Evolutionary conservation across 2,888 invertebrate genomes (phyloP).

Genomic region (Dendrolimus houi): DNA sequence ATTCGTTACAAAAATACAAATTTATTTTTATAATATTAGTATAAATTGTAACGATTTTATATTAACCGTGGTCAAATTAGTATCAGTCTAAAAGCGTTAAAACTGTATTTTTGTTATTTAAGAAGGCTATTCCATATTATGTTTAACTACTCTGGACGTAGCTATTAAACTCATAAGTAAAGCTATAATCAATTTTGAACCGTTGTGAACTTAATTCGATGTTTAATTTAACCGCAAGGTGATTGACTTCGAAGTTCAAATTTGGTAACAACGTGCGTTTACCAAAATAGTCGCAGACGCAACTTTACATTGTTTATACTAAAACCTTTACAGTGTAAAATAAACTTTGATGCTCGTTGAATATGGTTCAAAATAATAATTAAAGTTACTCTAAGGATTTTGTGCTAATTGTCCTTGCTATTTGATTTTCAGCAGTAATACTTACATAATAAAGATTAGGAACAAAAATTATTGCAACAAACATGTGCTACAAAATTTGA

Average conservation of each 20-base stretch:
- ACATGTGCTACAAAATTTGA: neutral
- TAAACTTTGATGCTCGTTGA: neutral
- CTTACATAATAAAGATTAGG: constrained; percentile 24
- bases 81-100: too few relatives aligned
- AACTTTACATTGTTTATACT: constrained; percentile 11
- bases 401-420: neutral
- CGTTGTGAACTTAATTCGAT: constrained; percentile 8
- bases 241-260: constrained; percentile 34
- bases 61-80: too few relatives aligned
- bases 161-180: too few relatives aligned
- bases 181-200: neutral
- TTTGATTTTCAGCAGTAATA: constrained; percentile 1
- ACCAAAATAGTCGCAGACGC: constrained; percentile 27
- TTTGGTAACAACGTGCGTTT: constrained; percentile 28
- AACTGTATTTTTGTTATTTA: too few relatives aligned
- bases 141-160: too few relatives aligned
- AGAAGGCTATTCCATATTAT: too few relatives aligned
- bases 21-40: too few relatives aligned
- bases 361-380: constrained; percentile 6
- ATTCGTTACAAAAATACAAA: too few relatives aligned
- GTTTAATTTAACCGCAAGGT: constrained; percentile 29
- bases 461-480: constrained; percentile 5
- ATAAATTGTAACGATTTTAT: too few relatives aligned
- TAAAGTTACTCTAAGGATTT: neutral
- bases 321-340: constrained; percentile 6